phyloP scores from a whole-genome alignment of 1,140 invertebrate genomes.

The Apolygus lucorum region DNA sequence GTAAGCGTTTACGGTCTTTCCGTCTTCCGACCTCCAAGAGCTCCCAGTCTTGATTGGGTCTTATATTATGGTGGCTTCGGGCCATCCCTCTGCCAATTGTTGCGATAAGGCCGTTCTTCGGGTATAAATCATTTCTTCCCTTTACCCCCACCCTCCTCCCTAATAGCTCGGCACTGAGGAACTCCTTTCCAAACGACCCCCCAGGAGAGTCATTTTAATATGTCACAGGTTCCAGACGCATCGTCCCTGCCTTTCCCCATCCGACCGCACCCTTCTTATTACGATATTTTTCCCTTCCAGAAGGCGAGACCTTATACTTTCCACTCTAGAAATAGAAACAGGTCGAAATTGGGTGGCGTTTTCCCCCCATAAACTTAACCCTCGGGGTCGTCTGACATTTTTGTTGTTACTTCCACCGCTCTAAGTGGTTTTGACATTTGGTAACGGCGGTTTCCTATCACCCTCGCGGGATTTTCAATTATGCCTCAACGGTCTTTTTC shows the following conservation, averaged over 20 bases:
- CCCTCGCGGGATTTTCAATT: not conserved
- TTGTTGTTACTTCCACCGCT: not conserved
- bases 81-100: not conserved
- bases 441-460: not conserved
- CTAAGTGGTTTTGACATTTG: not conserved
- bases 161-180: not conserved
- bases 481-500: not conserved
- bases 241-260: not conserved
- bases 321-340: too few relatives aligned
- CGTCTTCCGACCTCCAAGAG: too few relatives aligned
- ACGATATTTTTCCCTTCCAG: not conserved
- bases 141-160: not conserved
- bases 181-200: slow-evolving; percentile 3
- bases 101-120: not conserved
- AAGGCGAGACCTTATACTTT: slow-evolving; percentile 7
- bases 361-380: too few relatives aligned
- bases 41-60: not conserved
- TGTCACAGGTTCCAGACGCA: slow-evolving; percentile 10
- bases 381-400: not conserved
- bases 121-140: not conserved
- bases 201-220: slow-evolving; percentile 16
- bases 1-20: too few relatives aligned
- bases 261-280: not conserved
- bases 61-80: not conserved
- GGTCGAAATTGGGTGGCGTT: not conserved